Evolutionary conservation across 2,113 vertebrate species (phyloP), one percentile per base, ranked within the genome.

Genomic region (Macquaria ambigua): DNA sequence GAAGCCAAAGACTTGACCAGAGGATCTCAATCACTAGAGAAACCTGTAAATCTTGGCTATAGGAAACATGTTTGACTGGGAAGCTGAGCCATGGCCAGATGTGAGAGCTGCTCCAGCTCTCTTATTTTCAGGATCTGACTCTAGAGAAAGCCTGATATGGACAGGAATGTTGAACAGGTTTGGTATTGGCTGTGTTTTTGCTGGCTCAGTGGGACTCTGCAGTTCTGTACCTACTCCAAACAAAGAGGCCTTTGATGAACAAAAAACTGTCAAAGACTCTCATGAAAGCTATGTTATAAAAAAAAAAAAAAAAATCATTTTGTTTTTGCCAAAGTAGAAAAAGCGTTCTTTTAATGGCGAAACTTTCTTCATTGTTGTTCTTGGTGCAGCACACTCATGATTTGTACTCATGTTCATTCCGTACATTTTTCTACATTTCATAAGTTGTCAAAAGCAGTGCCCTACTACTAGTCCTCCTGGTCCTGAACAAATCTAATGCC

Each of bases 201-300:
- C 88, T 74, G 71, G 80, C 87, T 90, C 88, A 52, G 67, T 34
- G 62, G 93, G 90, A 91, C 89, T 87, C 77, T 76, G 68, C 71
- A 87, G 85, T 90, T 92, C 92, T 93, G 85, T 74, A 87, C 78
- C 88, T 92, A 82, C 86, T 93, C 88, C 91, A 87, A 90, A 93
- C 92, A 90, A 94, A 93, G 94, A 95, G 94, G 95, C 95, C 95
- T 96, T 96, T 92, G 94, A 92, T 92, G 90, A 93, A 91, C 92
- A 91, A 69, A 82, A 81, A 84, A 91, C 93, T 88, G 79, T 94
- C 90, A 92, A 88, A 92, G 93, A 94, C 89, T 77, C 87, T 93
- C 56, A 55, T 77, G 79, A 87, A 92, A 92, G 80, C 87, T 88
- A 66, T 50, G 56, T 84, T 90, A 77, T 31, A 31, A 31, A 31